phyloP scores from a whole-genome alignment of 1,140 invertebrate genomes.

The Bombus confusus region DNA sequence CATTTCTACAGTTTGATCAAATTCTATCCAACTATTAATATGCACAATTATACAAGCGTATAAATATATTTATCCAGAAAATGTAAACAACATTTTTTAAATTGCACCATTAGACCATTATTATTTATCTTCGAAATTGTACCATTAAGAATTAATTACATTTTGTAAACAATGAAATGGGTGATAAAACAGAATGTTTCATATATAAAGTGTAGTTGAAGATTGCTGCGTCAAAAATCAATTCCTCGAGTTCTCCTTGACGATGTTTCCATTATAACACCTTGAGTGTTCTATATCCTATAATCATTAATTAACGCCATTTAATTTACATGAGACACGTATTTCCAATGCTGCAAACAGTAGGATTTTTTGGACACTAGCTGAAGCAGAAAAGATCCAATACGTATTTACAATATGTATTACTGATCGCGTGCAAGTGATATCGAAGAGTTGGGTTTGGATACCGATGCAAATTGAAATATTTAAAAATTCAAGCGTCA shows the following conservation, averaged over 20 bases:
- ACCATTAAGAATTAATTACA: not conserved
- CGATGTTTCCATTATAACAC: no score
- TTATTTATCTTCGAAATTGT: not conserved
- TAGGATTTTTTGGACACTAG: no score
- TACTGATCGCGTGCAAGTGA: not conserved
- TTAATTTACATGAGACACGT: no score
- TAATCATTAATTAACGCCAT: no score
- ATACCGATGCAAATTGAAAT: not conserved
- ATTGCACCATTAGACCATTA: no score
- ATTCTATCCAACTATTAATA: not conserved
- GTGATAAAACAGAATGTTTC: not conserved
- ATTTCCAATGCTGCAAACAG: no score
- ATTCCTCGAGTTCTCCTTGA: not conserved
- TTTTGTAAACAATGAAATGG: not conserved
- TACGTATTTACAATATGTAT: not conserved
- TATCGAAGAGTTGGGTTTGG: not conserved
- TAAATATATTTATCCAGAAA: no score
- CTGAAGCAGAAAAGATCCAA: no score
- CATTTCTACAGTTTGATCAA: not conserved
- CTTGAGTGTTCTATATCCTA: no score
- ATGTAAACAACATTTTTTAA: no score
- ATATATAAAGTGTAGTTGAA: not conserved
- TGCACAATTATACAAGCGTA: not conserved
- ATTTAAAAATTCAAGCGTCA: not conserved
- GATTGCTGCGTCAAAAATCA: not conserved